phyloP scores from a whole-genome alignment of 2,888 invertebrate genomes.

The Odontocolon sp. region DNA sequence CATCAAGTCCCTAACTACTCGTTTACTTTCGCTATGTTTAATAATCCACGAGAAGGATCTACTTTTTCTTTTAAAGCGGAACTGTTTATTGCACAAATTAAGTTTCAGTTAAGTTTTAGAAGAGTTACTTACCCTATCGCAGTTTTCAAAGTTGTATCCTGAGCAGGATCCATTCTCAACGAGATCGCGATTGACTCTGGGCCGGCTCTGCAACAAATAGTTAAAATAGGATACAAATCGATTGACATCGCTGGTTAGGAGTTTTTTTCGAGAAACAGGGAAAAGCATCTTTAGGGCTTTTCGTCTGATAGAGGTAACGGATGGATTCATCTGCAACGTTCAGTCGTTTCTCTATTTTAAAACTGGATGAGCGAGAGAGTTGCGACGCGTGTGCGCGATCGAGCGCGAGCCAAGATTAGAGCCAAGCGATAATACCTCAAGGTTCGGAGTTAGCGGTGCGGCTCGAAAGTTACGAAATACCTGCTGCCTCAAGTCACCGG shows the following conservation, averaged over 20 bases:
- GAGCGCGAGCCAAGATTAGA: constrained; percentile 69
- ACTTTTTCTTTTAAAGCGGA: too few relatives aligned
- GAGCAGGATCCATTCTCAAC: constrained; percentile 65
- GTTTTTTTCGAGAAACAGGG: constrained; percentile 46
- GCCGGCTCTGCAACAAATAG: constrained; percentile 67
- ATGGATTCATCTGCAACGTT: constrained; percentile 11
- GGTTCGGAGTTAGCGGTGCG: constrained; percentile 66
- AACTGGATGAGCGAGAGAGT: neutral
- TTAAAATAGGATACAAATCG: neutral
- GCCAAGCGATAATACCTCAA: constrained; percentile 71
- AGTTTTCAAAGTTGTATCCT: constrained; percentile 63
- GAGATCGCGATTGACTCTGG: constrained; percentile 66
- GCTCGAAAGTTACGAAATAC: constrained; percentile 65
- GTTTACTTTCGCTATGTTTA: too few relatives aligned
- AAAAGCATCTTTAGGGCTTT: neutral
- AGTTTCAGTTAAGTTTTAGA: too few relatives aligned
- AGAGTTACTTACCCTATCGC: constrained; percentile 69
- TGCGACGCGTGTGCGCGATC: constrained; percentile 33
- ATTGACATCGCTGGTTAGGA: neutral
- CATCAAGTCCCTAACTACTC: too few relatives aligned
- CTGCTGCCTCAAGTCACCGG: neutral
- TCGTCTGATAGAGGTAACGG: too few relatives aligned
- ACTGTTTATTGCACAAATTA: too few relatives aligned
- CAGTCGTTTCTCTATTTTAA: constrained; percentile 34
- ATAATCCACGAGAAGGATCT: too few relatives aligned